Percentiles rank a stretch among this genome's conserved stretches.
phyloP scores from a whole-genome alignment of 1,140 invertebrate species.

The Aphelenchoides avenae region DNA sequence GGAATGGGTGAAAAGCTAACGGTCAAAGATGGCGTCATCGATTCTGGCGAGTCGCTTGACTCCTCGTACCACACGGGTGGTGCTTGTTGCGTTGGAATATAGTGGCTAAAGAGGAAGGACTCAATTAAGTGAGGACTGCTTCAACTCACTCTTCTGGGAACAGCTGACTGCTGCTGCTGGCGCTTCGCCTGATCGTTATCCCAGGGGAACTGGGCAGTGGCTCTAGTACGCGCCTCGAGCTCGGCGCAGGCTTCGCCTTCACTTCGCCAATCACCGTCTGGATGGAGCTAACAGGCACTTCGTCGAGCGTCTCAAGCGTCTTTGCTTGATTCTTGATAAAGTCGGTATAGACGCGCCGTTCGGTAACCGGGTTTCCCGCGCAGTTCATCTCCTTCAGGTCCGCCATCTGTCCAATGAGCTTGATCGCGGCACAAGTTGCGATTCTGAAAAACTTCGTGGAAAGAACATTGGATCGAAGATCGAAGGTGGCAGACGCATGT shows the following conservation, averaged over 20 bases:
- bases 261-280: no score
- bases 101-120: no score
- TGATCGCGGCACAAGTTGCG: slow-evolving; percentile 31
- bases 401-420: slow-evolving; percentile 19
- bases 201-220: no score
- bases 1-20: no score
- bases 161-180: no score
- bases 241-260: background rate
- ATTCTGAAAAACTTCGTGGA: slow-evolving; percentile 32
- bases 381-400: slow-evolving; percentile 27
- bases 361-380: slow-evolving; percentile 32
- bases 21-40: no score
- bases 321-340: slow-evolving; percentile 21
- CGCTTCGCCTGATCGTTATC: no score
- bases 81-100: no score
- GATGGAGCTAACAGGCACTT: no score
- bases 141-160: slow-evolving; percentile 10
- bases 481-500: background rate
- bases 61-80: no score
- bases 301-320: slow-evolving; percentile 14
- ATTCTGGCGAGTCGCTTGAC: no score
- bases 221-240: no score
- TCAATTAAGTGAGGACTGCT: background rate
- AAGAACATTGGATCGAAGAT: background rate
- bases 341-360: slow-evolving; percentile 30